Evolutionary conservation across 2,797 vertebrate genomes (phyloP), one percentile per base, ranked within the genome.

Genomic region (Bryconaethiops microstoma): DNA sequence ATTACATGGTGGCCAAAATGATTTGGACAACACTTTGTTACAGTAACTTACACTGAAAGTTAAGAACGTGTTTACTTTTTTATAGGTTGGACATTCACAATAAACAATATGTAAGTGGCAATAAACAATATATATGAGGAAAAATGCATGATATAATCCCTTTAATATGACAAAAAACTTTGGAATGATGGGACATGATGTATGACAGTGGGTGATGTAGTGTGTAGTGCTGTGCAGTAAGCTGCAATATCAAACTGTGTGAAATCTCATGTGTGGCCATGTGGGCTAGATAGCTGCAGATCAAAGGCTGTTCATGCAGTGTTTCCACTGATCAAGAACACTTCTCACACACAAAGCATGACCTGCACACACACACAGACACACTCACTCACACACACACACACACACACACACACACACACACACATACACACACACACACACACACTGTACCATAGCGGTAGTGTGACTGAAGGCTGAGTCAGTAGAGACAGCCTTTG

Each of bases 401-500:
- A 29, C 3, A 55, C 50, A 55, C 54, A 55, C 16, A 60, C 42
- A 50, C 29, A 55, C 48, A 63, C 14, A 48, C 69, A 73, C 81
- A 75, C 71, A 79, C 71, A 63, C 42, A 19, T 2, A 19, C 16
- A 50, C 54, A 39, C 45, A 42, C 57, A 54, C 14, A 35, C 70
- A 74, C 82, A 71, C 73, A 76, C 59, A 65, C 48, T 60, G 40
- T 13, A 59, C 39, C 62, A 29, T 76, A 65, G 78, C 25, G 48
- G 54, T 42, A 50, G 79, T 64, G 54, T 19, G 19, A 76, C 75
- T 72, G 25, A 48, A 13, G 70, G 74, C 35, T 29, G 79, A 86
- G 73, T 16, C 67, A 45, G 75, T 25, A n/a, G 67, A 54, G 73
- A 83, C 68, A 62, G 57, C 48, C 73, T 64, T 77, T 59, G 74